These are phyloP conservation scores for Arbacia lixula DNA, from an alignment of 53 echinoderm and acorn worm genomes.

Conservation along the genomic window DNA sequence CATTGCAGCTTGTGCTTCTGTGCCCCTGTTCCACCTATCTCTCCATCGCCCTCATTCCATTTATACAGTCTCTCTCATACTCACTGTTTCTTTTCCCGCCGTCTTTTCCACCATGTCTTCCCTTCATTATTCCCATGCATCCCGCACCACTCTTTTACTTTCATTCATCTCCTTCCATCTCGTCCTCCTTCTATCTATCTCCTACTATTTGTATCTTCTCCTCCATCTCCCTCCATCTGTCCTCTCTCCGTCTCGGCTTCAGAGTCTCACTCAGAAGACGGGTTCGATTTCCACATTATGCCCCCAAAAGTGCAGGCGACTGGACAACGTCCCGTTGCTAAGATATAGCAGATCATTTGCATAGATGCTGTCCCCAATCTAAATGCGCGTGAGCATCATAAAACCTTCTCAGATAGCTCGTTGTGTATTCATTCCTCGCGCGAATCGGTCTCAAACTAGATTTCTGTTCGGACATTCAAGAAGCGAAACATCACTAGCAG, in stretches of 20 bases:
- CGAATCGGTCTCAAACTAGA: conserved; percentile 8
- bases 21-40: too few relatives aligned
- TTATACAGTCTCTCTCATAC: too few relatives aligned
- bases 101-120: too few relatives aligned
- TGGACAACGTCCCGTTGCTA: conserved; percentile 43
- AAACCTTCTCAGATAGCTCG: background rate
- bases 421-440: background rate
- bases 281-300: conserved; percentile 40
- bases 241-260: background rate
- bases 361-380: background rate
- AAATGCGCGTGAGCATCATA: conserved; percentile 18
- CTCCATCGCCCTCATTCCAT: too few relatives aligned
- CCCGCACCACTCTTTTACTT: too few relatives aligned
- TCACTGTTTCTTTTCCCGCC: too few relatives aligned
- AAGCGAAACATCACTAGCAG: too few relatives aligned
- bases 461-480: too few relatives aligned
- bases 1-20: background rate
- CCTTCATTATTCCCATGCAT: too few relatives aligned
- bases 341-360: background rate
- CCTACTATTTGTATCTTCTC: background rate
- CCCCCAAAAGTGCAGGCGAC: conserved; percentile 29
- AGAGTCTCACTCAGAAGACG: conserved; percentile 19
- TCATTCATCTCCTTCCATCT: background rate
- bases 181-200: background rate
- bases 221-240: background rate